phyloP scores from a whole-genome alignment of 2,888 invertebrate genomes.

The Rhagonycha fulva region DNA sequence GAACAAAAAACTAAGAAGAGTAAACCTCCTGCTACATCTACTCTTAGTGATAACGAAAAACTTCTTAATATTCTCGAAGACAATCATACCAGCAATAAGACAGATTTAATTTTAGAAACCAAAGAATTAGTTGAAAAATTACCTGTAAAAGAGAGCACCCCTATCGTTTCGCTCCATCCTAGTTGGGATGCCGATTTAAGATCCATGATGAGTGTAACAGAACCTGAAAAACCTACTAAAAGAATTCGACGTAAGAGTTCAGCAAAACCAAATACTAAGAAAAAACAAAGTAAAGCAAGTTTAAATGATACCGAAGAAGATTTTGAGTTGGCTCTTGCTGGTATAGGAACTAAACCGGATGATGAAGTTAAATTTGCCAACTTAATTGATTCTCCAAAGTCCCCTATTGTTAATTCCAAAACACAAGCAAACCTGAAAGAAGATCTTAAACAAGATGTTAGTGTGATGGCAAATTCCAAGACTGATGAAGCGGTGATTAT shows the following conservation, averaged over 20 bases:
- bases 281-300: background rate
- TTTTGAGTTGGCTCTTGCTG: background rate
- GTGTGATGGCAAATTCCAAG: background rate
- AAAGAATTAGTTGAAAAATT: background rate
- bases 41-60: background rate
- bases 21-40: background rate
- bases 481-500: background rate
- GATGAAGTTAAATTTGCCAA: background rate
- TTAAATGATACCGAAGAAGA: background rate
- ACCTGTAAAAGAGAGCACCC: background rate
- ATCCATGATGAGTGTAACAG: conserved; percentile 17
- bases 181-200: conserved; percentile 46
- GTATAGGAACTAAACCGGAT: background rate
- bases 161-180: background rate
- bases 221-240: background rate
- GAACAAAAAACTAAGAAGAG: background rate
- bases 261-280: background rate
- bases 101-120: background rate
- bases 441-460: background rate
- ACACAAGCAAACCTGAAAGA: background rate
- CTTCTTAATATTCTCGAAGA: background rate
- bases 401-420: background rate
- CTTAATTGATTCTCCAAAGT: background rate
- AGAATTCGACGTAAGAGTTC: conserved; percentile 4
- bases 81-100: background rate